Conservation (phyloP, 2,797 vertebrate species). For the Silurus lanzhouensis region DNA sequence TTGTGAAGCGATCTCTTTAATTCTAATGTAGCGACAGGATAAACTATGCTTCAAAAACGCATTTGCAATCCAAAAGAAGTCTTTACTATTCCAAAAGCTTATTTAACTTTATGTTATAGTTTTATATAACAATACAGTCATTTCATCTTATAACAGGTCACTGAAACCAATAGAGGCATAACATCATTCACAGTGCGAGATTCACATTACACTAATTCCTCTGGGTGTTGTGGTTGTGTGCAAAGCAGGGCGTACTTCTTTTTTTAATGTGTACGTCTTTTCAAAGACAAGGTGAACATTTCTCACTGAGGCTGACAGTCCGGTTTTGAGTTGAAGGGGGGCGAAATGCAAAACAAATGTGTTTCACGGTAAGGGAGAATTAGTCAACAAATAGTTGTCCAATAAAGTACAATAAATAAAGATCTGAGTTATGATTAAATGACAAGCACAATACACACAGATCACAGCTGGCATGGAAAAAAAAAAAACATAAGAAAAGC, state of each 20-base stretch:
- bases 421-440: constrained; percentile 40
- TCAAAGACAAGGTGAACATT: constrained; percentile 14
- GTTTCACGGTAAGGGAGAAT: constrained; percentile 16
- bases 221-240: not conserved
- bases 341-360: constrained; percentile 34
- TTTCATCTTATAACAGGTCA: constrained; percentile 2
- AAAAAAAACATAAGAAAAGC: constrained; percentile 7
- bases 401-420: constrained; percentile 43
- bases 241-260: not conserved
- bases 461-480: constrained; percentile 16
- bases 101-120: not conserved
- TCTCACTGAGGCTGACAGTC: not conserved
- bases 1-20: not conserved
- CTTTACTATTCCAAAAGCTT: not conserved
- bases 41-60: not conserved
- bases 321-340: constrained; percentile 4
- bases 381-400: constrained; percentile 38
- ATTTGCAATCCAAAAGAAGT: not conserved
- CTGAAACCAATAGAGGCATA: not conserved
- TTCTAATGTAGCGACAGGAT: no score
- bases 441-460: constrained; percentile 36
- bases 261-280: not conserved
- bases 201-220: not conserved
- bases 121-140: not conserved
- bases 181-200: not conserved